A percentile compares a stretch with the other conserved stretches of the same genome.
These are phyloP conservation scores for Tetheella fluctuosa DNA, from an alignment of 2,888 invertebrate genomes.

Conservation along the genomic window DNA sequence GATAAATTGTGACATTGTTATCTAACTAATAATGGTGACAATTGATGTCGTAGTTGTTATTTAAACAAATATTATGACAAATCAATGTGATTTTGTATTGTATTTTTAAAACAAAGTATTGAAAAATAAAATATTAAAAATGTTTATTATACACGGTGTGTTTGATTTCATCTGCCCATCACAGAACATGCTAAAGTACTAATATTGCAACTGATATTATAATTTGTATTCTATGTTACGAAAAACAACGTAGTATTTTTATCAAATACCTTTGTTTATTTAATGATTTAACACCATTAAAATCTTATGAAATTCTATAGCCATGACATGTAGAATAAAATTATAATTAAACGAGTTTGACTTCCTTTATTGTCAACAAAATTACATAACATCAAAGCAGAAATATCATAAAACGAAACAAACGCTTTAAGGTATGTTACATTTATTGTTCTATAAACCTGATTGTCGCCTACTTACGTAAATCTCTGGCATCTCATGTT, in stretches of 20 bases:
- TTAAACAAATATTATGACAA: conserved; percentile 56
- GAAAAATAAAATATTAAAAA: conserved; percentile 64
- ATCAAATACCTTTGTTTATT: neutral
- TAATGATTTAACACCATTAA: neutral
- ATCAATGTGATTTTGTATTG: conserved; percentile 71
- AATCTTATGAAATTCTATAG: neutral
- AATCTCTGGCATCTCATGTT: neutral
- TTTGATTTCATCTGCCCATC: conserved; percentile 29
- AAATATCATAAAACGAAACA: conserved; percentile 9
- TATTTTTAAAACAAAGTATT: conserved; percentile 69
- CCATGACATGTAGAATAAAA: neutral
- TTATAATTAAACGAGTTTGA: neutral
- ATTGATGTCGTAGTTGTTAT: conserved; percentile 66
- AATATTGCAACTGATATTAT: too few species aligned
- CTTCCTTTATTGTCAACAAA: conserved; percentile 4
- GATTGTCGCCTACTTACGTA: conserved; percentile 7
- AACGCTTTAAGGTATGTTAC: conserved; percentile 12
- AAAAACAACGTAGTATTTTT: too few species aligned
- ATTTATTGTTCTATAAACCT: conserved; percentile 10
- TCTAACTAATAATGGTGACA: conserved; percentile 49
- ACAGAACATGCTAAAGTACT: too few species aligned
- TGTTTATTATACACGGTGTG: conserved; percentile 44
- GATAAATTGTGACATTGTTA: conserved; percentile 61
- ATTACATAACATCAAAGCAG: conserved; percentile 2
- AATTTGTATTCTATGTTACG: neutral